Evolutionary conservation across 1,140 invertebrate species (phyloP), one percentile per base, ranked within the genome.

Genomic region (Bombus soroeensis): DNA sequence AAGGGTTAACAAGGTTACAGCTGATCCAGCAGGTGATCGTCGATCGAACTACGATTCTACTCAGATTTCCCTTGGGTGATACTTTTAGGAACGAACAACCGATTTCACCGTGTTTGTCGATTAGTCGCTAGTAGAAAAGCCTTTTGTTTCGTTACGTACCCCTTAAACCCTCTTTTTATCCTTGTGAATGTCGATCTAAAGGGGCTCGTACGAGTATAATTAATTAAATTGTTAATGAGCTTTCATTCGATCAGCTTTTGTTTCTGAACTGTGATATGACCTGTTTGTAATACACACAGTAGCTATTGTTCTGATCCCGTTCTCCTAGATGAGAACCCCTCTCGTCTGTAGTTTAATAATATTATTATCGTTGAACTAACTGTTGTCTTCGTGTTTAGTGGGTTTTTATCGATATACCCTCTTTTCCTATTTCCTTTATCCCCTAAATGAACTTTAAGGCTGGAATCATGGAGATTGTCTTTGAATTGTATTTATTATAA

Each of bases 21-120:
- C 95, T 57, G 96, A 96, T 93, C 92, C 95, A 90, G 93, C 94
- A 96, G 95, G 96, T 96, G 95, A 95, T 91, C 87, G 66, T 89
- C 85, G 75, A 83, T 86, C 75, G 8, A 66, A 86, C 87, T 86
- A 81, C 86, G 86, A 85, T 90, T 66, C 71, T 68, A 74, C 79
- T 57, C 75, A 68, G n/a, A 70, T 89, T 28, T 81, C 76, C 53
- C 64, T 34, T n/a, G 72, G 66, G n/a, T 71, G 41, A 83, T 71
- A 43, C 88, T 81, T 72, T n/a, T 77, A 81, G 15, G 18, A 12
- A 62, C 10, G 12, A 80, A 32, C 59, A 43, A 83, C 59, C 66
- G 37, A 41, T 80, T 80, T 47, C 75, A 37, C 28, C 39, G 47
- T 62, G n/a, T 81, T 71, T 37, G 22, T 81, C 41, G 76, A 85